Evolutionary conservation across 30 jellyfish, hydroid and myxozoan genomes (phyloP), one percentile per base, ranked within the genome.

Genomic region (Aurelia aurita complex sp. Pacific): DNA sequence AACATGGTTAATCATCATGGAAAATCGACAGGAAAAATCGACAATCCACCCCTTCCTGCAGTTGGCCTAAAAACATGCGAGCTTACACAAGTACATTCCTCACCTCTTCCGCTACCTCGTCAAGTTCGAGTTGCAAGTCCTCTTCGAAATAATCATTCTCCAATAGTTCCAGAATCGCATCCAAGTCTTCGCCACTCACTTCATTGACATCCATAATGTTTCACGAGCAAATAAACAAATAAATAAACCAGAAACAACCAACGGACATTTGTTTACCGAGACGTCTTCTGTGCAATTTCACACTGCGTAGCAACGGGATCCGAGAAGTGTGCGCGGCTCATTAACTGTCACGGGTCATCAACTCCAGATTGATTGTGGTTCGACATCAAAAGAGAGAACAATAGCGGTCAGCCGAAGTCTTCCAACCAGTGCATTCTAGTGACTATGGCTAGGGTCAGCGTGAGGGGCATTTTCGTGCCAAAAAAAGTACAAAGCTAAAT

Each of bases 161-260:
- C 77, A 67, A 16, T 13, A 67, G 43, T 13, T 67, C 77, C 14
- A 67, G 14, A 67, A 38, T 67, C 4, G 15, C 77, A 67, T 67
- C 77, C 15, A 67, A 67, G 77, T 10, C 77, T 29, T 67, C 77
- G 15, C 77, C 77, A 67, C 43, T 67, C 12, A 67, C 77, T 67
- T 67, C 77, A 67, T 67, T 64, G 77, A 10, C 77, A 67, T n/a
- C 77, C 77, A 67, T 67, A 67, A 67, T 67, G 77, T 16, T 67
- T 67, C 43, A 29, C 14, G n/a, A 4, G 34, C 14, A 9, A 67
- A n/a, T 16, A 67, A n/a, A 67, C 66, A 64, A 29, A 67, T 67
- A 67, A 67, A 67, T 67, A 38, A 67, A 1, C 46, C 43, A 16
- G 77, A n/a, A 29, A 29, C n/a, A 29, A 13, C 13, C 52, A 40